Evolutionary conservation across 2,797 vertebrate species (phyloP).

Genomic region (Hafferia zeledoni): DNA sequence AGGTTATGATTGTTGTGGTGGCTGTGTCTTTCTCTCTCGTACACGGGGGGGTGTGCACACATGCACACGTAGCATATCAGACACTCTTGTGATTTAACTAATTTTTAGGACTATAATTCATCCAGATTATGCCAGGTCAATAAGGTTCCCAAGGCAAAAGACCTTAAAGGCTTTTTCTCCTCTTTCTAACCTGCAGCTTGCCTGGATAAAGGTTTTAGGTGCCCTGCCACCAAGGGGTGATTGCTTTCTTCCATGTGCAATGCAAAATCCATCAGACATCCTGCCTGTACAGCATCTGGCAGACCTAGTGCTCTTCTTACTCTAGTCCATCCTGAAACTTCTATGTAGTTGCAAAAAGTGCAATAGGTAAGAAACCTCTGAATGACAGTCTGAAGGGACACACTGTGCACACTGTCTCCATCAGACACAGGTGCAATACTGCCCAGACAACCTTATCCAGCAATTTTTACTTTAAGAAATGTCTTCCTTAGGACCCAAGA

Average conservation of each 20-base stretch:
- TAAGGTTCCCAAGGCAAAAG: background rate
- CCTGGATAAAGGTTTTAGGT: background rate
- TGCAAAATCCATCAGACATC: background rate
- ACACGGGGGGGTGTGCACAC: fast-evolving
- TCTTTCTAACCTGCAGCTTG: background rate
- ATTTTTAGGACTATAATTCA: background rate
- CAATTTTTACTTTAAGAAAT: background rate
- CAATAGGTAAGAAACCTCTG: background rate
- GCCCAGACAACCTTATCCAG: background rate
- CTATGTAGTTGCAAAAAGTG: background rate
- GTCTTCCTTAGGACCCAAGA: background rate
- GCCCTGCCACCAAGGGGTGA: background rate
- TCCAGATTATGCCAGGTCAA: background rate
- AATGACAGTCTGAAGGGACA: background rate
- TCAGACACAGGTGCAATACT: background rate
- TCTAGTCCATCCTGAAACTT: background rate
- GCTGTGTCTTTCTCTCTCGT: background rate
- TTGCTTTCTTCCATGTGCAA: background rate
- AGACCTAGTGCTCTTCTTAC: background rate
- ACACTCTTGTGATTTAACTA: background rate
- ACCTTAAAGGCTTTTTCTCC: background rate
- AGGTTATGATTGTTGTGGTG: background rate
- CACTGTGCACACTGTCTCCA: fast-evolving
- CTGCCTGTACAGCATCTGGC: background rate
- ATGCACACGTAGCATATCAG: background rate